Base-by-base conservation (phyloP, 2,797 vertebrate genomes). In the Anniella stebbinsi region DNA sequence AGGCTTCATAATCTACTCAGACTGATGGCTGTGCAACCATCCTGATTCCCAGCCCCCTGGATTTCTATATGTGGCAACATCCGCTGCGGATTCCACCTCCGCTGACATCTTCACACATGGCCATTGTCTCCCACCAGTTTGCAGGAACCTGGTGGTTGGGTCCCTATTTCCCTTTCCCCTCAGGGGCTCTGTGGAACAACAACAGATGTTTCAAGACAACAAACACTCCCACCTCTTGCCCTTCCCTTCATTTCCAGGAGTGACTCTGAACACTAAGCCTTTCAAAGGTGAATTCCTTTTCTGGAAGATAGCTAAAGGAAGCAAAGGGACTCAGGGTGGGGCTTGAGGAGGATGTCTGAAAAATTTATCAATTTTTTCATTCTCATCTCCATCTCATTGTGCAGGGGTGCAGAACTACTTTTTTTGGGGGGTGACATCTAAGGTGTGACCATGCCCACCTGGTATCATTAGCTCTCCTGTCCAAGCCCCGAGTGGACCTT, bases 1-100 rank as follows among this genome's bases (percentile, higher is more conserved):
- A 13, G 99, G 99, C 93, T 99, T 99, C 97, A 99, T 99, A 97
- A 98, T 99, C 95, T 99, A 99, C 94, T 98, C 98, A 8, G 99
- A 99, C 97, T 99, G 98, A 99, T 96, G 81, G 86, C 86, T 60
- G 45, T 11, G 9, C 70, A 51, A 51, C 57, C 54, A 12, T 0
- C 21, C 60, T 25, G 38, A 9, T 13, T 41, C 69, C 66, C 18
- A 25, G 36, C 45, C 72, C 15, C 18, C 15, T 51, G 51, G 45
- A 45, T 45, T 45, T 45, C 45, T 45, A 45, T 45, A 45, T 45
- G 45, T 45, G 45, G 45, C 45, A 45, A 45, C 45, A 6, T 45
- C 48, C 11, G 78, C 85, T 77, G 85, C 45, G 45, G 45, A 83
- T 69, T 83, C 60, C 85, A 57, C 73, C 36, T 41, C 72, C n/a